Percentiles rank a stretch among this genome's conserved stretches.
Conservation (phyloP, 2,888 invertebrate genomes). For the Lamellibrachia columna region DNA sequence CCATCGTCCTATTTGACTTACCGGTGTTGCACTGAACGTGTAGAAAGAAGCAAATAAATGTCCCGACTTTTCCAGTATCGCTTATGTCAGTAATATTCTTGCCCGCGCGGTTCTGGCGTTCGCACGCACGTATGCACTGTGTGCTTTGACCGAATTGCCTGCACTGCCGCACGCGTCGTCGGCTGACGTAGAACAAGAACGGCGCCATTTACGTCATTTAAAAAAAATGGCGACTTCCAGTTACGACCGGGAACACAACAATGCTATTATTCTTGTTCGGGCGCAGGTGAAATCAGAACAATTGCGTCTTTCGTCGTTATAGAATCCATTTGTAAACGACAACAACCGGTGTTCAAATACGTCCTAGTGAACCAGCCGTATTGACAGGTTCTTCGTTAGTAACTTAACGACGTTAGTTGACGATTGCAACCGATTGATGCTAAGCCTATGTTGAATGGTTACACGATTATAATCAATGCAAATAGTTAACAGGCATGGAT, state of each 20-base stretch:
- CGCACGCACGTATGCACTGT: neutral
- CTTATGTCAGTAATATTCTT: neutral
- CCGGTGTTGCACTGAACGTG: neutral
- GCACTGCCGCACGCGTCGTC: neutral
- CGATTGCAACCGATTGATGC: neutral
- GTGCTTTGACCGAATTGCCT: neutral
- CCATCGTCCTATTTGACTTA: neutral
- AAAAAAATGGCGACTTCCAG: neutral
- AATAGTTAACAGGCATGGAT: neutral
- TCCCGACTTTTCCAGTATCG: neutral
- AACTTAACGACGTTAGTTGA: neutral
- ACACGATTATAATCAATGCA: neutral
- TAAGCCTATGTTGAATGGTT: neutral
- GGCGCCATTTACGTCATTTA: neutral
- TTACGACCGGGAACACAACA: neutral
- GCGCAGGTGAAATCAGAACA: neutral
- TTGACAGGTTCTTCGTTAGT: neutral
- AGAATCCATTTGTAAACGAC: neutral
- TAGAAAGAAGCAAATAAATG: neutral
- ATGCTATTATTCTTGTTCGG: neutral
- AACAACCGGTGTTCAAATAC: neutral
- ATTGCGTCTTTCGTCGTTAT: neutral
- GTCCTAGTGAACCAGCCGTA: neutral
- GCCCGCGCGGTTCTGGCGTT: neutral
- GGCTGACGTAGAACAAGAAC: neutral